A percentile compares a stretch with the other conserved stretches of the same genome.
Evolutionary conservation across 1,140 invertebrate genomes (phyloP).

Genomic region (Drosophila azteca): DNA sequence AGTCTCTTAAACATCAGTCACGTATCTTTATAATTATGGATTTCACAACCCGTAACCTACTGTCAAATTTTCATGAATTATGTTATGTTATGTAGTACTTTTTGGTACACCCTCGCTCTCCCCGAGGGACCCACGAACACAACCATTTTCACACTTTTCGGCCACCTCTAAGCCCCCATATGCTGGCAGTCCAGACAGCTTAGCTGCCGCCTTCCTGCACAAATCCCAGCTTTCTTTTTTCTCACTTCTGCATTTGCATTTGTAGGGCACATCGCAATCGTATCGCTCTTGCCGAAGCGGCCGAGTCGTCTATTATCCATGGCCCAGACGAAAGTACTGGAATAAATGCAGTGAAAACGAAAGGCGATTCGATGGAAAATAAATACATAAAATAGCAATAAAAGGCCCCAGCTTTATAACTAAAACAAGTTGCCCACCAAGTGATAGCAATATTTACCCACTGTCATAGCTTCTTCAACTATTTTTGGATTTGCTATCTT

Average conservation of each 20-base stretch:
- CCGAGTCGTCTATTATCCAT: slow-evolving; percentile 48
- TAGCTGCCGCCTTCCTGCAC: slow-evolving; percentile 30
- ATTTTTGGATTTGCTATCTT: slow-evolving; percentile 28
- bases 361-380: slow-evolving; percentile 45
- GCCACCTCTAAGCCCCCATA: neutral
- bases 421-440: too few species aligned
- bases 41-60: too few species aligned
- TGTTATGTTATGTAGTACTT: too few species aligned
- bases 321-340: slow-evolving; percentile 41
- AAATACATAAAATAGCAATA: slow-evolving; percentile 42
- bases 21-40: too few species aligned
- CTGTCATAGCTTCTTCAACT: slow-evolving; percentile 4
- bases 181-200: slow-evolving; percentile 11
- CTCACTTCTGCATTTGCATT: slow-evolving; percentile 29
- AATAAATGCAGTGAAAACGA: slow-evolving; percentile 53
- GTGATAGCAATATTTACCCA: slow-evolving; percentile 12
- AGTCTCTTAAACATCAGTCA: too few species aligned
- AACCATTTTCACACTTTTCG: slow-evolving; percentile 5
- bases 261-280: slow-evolving; percentile 16
- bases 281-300: slow-evolving; percentile 13
- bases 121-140: neutral
- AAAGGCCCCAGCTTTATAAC: slow-evolving; percentile 20
- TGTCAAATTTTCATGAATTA: too few species aligned
- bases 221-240: slow-evolving; percentile 2
- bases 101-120: too few species aligned